Evolutionary conservation across 2,797 vertebrate genomes (phyloP).

Genomic region (Pipistrellus kuhlii): DNA sequence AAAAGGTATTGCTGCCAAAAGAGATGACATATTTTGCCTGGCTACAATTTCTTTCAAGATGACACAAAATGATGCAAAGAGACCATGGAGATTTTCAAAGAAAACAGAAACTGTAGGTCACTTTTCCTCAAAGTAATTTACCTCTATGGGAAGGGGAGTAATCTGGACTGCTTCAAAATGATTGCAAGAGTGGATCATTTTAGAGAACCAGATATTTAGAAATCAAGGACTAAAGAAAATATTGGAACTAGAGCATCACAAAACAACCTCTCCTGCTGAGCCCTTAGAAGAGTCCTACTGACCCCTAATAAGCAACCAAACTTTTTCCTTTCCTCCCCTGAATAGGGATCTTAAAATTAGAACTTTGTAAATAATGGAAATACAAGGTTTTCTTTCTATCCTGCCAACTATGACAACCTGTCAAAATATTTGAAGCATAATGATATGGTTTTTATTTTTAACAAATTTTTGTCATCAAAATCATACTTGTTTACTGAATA

Average conservation of each 20-base stretch:
- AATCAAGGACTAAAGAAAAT: constrained; percentile 36
- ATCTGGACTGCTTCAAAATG: constrained; percentile 20
- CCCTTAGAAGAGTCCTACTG: not conserved
- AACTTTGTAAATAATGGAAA: constrained; percentile 13
- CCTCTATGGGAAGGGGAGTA: not conserved
- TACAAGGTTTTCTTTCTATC: not conserved
- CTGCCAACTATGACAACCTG: constrained; percentile 43
- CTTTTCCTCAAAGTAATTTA: constrained; percentile 15
- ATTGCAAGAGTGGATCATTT: not conserved
- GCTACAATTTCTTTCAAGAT: constrained; percentile 40
- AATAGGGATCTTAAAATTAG: constrained; percentile 30
- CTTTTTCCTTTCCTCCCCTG: not conserved
- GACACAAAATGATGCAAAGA: constrained; percentile 20
- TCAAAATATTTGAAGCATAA: constrained; percentile 70
- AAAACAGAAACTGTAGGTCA: constrained; percentile 28
- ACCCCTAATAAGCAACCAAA: not conserved
- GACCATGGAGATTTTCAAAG: not conserved
- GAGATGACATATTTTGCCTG: constrained; percentile 3
- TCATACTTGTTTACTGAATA: constrained; percentile 39
- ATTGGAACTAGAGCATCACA: not conserved
- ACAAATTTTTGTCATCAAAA: constrained; percentile 67
- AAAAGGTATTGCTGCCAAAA: constrained; percentile 30
- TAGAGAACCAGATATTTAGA: constrained; percentile 36
- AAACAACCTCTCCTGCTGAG: not conserved
- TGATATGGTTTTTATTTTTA: constrained; percentile 66